Percentiles rank a stretch among this genome's conserved stretches.
These are phyloP conservation scores for Cricetomys ansorgei DNA, from an alignment of 2,113 vertebrate species.

Conservation along the genomic window DNA sequence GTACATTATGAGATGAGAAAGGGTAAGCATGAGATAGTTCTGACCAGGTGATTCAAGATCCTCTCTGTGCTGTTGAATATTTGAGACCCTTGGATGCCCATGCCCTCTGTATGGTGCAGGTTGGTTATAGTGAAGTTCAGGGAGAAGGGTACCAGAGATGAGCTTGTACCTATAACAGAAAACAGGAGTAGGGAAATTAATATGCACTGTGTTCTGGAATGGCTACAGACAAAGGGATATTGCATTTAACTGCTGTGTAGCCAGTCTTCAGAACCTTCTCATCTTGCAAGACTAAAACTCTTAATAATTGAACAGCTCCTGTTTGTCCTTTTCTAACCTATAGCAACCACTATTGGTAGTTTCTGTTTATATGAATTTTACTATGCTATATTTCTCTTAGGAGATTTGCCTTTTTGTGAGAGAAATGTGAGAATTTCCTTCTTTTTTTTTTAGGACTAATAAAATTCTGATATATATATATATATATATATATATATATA, in stretches of 20 bases:
- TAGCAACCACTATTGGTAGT: no score
- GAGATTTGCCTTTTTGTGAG: not conserved
- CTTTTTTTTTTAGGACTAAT: no score
- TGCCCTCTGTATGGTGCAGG: slow-evolving; percentile 71
- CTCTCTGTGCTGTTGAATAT: slow-evolving; percentile 78
- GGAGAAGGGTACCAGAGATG: slow-evolving; percentile 65
- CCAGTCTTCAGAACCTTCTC: not conserved
- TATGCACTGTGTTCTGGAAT: no score
- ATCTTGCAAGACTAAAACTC: not conserved
- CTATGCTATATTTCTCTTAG: not conserved
- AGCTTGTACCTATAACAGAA: not conserved
- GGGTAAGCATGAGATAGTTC: not conserved
- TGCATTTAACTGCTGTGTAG: not conserved
- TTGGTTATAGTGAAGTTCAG: slow-evolving; percentile 84
- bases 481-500: no score
- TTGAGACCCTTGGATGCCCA: slow-evolving; percentile 55
- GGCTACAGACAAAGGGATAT: not conserved
- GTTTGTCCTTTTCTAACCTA: not conserved
- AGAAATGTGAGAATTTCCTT: not conserved
- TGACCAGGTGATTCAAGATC: slow-evolving; percentile 79
- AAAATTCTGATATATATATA: no score
- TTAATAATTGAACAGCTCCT: not conserved
- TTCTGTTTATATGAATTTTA: not conserved
- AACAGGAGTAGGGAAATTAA: not conserved
- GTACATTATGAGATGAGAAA: not conserved